Evolutionary conservation across 2,888 invertebrate genomes (phyloP), one percentile per base, ranked within the genome.

Genomic region (Diplolepis rosae): DNA sequence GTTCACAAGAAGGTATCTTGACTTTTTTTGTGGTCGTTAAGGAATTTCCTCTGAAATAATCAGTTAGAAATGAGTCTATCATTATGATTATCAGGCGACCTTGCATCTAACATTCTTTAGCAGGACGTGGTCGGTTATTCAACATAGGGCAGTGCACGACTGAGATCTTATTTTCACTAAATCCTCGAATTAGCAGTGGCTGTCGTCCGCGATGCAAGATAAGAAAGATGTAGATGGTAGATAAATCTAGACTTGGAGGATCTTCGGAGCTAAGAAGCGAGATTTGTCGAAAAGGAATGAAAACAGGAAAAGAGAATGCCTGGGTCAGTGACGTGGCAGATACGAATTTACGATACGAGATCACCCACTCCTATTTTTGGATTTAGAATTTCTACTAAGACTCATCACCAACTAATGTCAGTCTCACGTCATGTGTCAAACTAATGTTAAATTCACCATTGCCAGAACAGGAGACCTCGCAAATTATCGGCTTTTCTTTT

Each of bases 121-220:
- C 24, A 39, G 61, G 39, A 61, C 39, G 61, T 52, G 52, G 52
- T 61, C 61, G 61, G 61, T 61, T 69, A 61, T 74, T 72, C 69
- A 73, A 74, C 71, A 72, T 66, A 72, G 71, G 75, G 76, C 76
- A 71, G 61, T 71, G 52, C 61, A 70, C 75, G 80, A 80, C 80
- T 83, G 79, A 80, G 77, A 77, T 83, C 83, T 82, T 83, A 81
- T 83, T 82, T 82, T 84, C 81, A 75, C 80, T 80, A 83, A 83
- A 84, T 86, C 83, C 82, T 82, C 83, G 82, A 86, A 86, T 87
- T 87, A 86, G 87, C 86, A 86, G 84, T 79, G 77, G 70, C 75
- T 79, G 75, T 78, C 76, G 76, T 75, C 77, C 70, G 78, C 79
- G 86, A 87, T 86, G 83, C 81, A 81, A 86, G 87, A 87, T 86